Evolutionary conservation across 2,888 invertebrate genomes (phyloP), one percentile per base, ranked within the genome.

Genomic region (Liodrosophila aerea): DNA sequence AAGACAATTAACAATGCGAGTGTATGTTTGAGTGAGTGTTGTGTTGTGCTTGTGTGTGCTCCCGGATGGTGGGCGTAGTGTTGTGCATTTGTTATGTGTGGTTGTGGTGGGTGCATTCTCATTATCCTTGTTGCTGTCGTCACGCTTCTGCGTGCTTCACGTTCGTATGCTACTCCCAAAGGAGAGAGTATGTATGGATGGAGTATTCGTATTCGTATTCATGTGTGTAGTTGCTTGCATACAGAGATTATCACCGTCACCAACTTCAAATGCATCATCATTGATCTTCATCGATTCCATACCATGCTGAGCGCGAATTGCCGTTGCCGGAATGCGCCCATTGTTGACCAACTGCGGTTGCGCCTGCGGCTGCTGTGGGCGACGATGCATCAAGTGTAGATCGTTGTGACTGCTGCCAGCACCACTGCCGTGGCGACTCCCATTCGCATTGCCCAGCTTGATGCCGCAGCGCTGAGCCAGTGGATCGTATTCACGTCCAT

Each of bases 401-500:
- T 88, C 89, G 66, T 86, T 88, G 80, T 80, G 87, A 67, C 83
- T 86, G 64, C 89, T 89, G 62, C 93, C 92, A 15, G 66, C 64
- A 72, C 83, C 87, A 54, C 88, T 87, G 67, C 90, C 89, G 64
- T 94, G 93, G 43, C 47, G 40, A 8, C 87, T 86, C 64, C 89
- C 89, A 11, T 40, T 31, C 2, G 93, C 94, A 64, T 94, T 93
- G 87, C 97, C 97, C 88, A 98, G 92, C 67, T 92, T 92, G 85
- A 95, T 92, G 77, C 96, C 96, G 74, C 95, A 95, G 61, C 99
- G 94, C 56, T 96, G 96, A 73, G 95, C 95, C 73, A 95, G 91
- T 51, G 98, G 96, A 90, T 98, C 97, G 91, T 99, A 99, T 82
- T 97, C 97, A 87, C 96, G 94, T 76, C 98, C 98, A 91, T 98